A percentile compares a stretch with the other conserved stretches of the same genome.
phyloP scores from a whole-genome alignment of 2,113 vertebrate species.

The Tyrannus savana region DNA sequence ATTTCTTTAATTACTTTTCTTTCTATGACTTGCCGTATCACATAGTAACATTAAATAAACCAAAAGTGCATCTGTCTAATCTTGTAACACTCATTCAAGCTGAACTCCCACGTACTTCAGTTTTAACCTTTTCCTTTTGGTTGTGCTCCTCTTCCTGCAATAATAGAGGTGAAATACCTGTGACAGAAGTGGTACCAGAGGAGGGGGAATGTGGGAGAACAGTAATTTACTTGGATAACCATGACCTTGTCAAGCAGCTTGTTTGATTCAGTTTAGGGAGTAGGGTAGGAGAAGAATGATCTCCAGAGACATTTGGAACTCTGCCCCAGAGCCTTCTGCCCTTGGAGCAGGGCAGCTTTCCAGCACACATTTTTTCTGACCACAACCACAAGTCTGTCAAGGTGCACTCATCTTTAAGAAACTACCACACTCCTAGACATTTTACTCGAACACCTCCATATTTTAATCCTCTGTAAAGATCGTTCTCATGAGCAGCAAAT shows the following conservation, averaged over 20 bases:
- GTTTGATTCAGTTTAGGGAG: not conserved
- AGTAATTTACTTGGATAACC: not conserved
- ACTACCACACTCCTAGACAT: not conserved
- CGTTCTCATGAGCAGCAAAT: not conserved
- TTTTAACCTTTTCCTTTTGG: not conserved
- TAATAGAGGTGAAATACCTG: not conserved
- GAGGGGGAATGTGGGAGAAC: not conserved
- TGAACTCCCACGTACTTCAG: not conserved
- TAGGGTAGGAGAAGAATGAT: not conserved
- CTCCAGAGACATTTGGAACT: not conserved
- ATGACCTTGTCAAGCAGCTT: not conserved
- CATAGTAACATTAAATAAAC: not conserved
- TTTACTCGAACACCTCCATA: not conserved
- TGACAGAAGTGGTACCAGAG: not conserved
- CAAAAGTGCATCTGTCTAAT: conserved; percentile 33
- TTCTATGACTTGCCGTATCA: conserved; percentile 2
- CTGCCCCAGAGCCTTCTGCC: not conserved
- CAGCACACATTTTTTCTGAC: not conserved
- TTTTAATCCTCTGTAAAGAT: not conserved
- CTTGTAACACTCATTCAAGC: not conserved
- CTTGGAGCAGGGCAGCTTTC: not conserved
- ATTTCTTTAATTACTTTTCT: conserved; percentile 41
- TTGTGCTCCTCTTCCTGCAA: not conserved
- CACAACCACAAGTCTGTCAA: not conserved
- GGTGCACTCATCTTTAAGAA: not conserved